These are phyloP conservation scores for Lipotes vexillifer DNA, from an alignment of 2,113 vertebrate genomes.

Conservation along the genomic window DNA sequence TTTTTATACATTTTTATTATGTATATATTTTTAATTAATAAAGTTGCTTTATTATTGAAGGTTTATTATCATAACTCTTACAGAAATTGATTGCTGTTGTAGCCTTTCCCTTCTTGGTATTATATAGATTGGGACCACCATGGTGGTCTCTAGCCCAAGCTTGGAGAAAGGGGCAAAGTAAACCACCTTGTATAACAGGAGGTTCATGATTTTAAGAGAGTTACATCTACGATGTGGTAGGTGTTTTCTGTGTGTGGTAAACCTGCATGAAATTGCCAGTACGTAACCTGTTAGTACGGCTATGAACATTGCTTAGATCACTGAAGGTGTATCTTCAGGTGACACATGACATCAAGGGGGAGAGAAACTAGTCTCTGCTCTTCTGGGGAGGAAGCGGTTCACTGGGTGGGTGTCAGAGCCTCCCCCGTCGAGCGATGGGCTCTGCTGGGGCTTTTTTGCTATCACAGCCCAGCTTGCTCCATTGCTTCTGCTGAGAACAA, in stretches of 20 bases:
- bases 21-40: not conserved
- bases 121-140: accelerated
- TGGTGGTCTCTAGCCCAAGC: not conserved
- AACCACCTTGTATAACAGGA: accelerated
- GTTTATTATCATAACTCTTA: not conserved
- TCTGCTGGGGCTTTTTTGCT: accelerated
- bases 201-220: not conserved
- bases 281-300: accelerated
- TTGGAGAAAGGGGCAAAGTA: not conserved
- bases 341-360: accelerated
- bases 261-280: accelerated
- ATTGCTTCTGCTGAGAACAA: not conserved
- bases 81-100: not conserved
- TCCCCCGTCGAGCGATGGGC: accelerated
- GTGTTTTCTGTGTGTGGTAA: not conserved
- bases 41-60: not conserved
- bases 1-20: not conserved
- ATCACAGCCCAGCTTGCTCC: not conserved
- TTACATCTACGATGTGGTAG: accelerated
- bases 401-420: accelerated
- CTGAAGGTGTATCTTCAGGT: accelerated
- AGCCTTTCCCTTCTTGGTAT: not conserved
- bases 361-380: accelerated
- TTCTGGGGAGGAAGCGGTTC: not conserved
- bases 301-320: not conserved